Evolutionary conservation across 2,888 invertebrate species (phyloP).

Genomic region (Oscheius myriophilus): DNA sequence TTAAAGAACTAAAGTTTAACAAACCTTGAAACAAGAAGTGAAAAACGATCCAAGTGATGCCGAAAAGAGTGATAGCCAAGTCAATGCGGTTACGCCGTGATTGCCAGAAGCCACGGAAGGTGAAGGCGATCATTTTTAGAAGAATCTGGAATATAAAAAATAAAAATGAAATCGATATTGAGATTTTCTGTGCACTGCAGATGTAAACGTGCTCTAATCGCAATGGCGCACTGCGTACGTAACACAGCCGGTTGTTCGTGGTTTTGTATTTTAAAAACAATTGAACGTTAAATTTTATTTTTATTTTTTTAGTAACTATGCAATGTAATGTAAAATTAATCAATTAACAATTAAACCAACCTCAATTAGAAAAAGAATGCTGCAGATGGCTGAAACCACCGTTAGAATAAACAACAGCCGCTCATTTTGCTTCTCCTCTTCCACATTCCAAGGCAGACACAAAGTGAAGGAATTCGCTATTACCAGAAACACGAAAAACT

Average conservation of each 20-base stretch:
- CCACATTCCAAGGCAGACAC: constrained; percentile 72
- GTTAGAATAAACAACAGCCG: constrained; percentile 81
- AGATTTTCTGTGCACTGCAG: no score
- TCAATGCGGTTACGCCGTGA: constrained; percentile 89
- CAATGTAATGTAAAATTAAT: no score
- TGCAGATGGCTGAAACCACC: constrained; percentile 86
- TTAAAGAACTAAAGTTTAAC: constrained; percentile 29
- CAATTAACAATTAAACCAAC: constrained; percentile 63
- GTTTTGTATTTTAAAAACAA: no score
- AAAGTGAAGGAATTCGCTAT: constrained; percentile 90
- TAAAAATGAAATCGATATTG: background rate
- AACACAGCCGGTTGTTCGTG: no score
- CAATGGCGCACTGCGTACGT: no score
- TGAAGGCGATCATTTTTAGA: constrained; percentile 97
- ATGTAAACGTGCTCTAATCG: no score
- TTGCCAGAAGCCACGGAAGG: constrained; percentile 97
- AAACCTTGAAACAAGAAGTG: constrained; percentile 80
- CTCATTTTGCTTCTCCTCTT: constrained; percentile 79
- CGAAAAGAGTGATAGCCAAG: constrained; percentile 92
- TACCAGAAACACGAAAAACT: constrained; percentile 91
- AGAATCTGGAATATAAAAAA: constrained; percentile 78
- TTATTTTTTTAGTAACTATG: no score
- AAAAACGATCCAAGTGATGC: constrained; percentile 95
- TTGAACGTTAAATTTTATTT: no score
- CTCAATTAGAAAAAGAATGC: constrained; percentile 91